phyloP scores from a whole-genome alignment of 2,797 vertebrate genomes.

The Fringilla coelebs region DNA sequence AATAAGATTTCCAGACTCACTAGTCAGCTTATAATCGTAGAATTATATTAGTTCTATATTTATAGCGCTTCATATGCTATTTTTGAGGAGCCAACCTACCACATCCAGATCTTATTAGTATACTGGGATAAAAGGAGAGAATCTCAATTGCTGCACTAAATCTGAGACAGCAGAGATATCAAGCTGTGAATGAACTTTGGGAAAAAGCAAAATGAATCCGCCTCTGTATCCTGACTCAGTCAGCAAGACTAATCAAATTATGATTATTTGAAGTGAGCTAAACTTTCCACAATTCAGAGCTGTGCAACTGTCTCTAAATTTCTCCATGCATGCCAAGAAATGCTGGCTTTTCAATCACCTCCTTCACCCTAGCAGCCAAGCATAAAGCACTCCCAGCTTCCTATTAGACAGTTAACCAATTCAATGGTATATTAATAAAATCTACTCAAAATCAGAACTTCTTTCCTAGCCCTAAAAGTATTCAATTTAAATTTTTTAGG shows the following conservation, averaged over 20 bases:
- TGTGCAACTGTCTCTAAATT: neutral
- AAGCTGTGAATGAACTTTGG: conserved; percentile 33
- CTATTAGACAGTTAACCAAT: neutral
- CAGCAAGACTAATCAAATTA: conserved; percentile 52
- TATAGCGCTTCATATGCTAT: neutral
- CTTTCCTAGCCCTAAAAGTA: neutral
- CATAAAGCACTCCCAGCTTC: neutral
- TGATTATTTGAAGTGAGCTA: conserved; percentile 1
- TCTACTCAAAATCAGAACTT: neutral
- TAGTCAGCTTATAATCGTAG: neutral
- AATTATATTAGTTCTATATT: neutral
- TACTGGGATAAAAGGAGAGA: neutral
- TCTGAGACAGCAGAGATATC: neutral
- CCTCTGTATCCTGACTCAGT: conserved; percentile 20
- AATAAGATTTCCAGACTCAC: neutral
- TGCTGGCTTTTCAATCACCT: neutral
- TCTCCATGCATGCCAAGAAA: neutral
- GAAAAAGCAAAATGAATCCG: neutral
- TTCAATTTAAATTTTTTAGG: neutral
- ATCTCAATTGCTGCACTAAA: neutral
- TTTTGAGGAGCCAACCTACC: neutral
- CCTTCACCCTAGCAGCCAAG: neutral
- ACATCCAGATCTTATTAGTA: neutral
- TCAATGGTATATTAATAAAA: neutral
- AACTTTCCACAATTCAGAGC: conserved; percentile 20